Conservation (phyloP, 2,888 invertebrate species). For the Acronicta alni region DNA sequence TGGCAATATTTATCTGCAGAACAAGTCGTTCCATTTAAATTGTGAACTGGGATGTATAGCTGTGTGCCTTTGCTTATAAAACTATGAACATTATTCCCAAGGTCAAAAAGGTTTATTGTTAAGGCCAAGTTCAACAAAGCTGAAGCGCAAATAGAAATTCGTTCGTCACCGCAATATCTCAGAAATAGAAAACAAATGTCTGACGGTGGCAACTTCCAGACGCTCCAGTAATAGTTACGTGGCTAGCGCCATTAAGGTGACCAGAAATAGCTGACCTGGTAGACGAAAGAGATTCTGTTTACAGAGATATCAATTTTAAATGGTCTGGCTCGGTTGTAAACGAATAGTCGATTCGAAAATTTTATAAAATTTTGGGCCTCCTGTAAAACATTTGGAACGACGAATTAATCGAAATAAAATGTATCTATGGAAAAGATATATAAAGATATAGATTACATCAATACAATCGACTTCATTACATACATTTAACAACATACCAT, state of each 20-base stretch:
- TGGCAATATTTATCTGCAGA: slow-evolving; percentile 26
- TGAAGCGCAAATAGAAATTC: slow-evolving; percentile 16
- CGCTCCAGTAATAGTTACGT: slow-evolving; percentile 38
- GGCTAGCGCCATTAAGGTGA: slow-evolving; percentile 1
- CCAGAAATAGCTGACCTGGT: slow-evolving; percentile 26
- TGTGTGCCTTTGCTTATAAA: slow-evolving; percentile 10
- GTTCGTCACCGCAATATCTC: slow-evolving; percentile 19
- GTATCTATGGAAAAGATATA: too few relatives aligned
- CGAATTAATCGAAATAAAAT: too few relatives aligned
- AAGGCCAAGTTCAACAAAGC: slow-evolving; percentile 23
- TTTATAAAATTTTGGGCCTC: too few relatives aligned
- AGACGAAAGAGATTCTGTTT: not conserved
- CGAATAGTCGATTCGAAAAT: too few relatives aligned
- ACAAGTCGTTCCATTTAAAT: slow-evolving; percentile 27
- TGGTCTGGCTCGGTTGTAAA: not conserved
- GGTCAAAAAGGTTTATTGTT: slow-evolving; percentile 10
- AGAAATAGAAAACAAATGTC: slow-evolving; percentile 43
- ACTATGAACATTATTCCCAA: not conserved
- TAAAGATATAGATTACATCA: too few relatives aligned
- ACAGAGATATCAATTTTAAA: not conserved
- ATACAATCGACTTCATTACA: too few relatives aligned
- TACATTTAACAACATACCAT: too few relatives aligned
- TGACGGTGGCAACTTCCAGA: slow-evolving; percentile 36
- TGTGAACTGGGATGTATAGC: slow-evolving; percentile 7
- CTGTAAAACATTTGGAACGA: too few relatives aligned